Evolutionary conservation across 2,113 vertebrate species (phyloP), one percentile per base, ranked within the genome.

Genomic region (Synchiropus splendidus): DNA sequence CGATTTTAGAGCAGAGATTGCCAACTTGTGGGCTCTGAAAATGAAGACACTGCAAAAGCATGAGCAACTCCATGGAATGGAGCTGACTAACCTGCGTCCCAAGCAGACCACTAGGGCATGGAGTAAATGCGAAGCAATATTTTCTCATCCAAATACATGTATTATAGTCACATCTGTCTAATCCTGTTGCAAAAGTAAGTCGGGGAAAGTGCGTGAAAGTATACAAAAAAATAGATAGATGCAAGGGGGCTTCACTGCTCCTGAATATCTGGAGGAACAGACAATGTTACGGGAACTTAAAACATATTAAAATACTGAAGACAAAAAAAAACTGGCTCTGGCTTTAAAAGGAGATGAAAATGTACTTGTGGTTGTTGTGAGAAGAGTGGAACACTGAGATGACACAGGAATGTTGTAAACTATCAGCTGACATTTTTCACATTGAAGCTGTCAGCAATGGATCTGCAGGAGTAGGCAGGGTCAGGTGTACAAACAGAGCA

Each of bases 281-380:
- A 39, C 41, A 16, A 45, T 66, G 71, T 75, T 78, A 58, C 80
- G 75, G 71, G 78, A 80, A 74, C 72, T 76, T 70, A 64, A 44
- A 62, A 70, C 49, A 70, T 61, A 52, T 53, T 45, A 38, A 54
- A 37, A 42, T 50, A 53, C 51, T 44, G 39, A 34, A 13, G 18
- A 40, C 31, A 31, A 12, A 30, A 12, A 16, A 18, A 14, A 70
- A 77, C 67, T 58, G 51, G 45, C 48, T 76, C 52, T 60, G 62
- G 68, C 84, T 84, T 84, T 86, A 86, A 85, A 85, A 72, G 83
- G 83, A 70, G 60, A 80, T 71, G 64, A 63, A 62, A 58, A 63
- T 35, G 42, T 51, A 58, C 58, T 73, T 17, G 9, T 27, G 21
- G 21, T 27, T 8, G 21, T 27, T 5, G 4, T 27, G 21, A 27